Evolutionary conservation across 2,113 vertebrate species (phyloP), one percentile per base, ranked within the genome.

Genomic region (Petromus typicus): DNA sequence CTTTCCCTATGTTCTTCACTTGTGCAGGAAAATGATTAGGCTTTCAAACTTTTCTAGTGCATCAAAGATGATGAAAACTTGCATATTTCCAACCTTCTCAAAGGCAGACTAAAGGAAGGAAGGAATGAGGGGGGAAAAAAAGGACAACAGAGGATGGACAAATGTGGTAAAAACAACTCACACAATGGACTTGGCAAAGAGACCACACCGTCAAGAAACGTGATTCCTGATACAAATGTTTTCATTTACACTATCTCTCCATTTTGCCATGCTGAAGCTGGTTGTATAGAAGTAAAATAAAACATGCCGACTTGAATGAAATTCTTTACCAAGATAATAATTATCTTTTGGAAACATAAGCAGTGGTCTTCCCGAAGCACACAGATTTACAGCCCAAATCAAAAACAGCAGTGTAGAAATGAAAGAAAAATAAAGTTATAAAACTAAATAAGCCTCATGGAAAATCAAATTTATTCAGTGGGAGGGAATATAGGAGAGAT

Each of bases 261-360:
- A 25, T 63, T 90, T 82, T 83, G 45, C 25, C 59, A 88, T 18
- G 76, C 4, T 83, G 67, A 91, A 83, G 67, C 11, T 54, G 40
- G 34, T 34, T 22, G 54, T 37, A 67, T 7, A 63, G 30, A 45
- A 75, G 17, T 64, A 92, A 93, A 18, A 7, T n/a, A 85, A 84
- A 93, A 87, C 4, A 37, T 13, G 54, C 30, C 80, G 84, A 63
- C 81, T 57, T 94, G 14, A 92, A 93, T 93, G 13, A 92, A 93
- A 95, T 87, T 95, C n/a, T 93, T 92, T 75, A 57, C 48, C 57
- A 91, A 61, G n/a, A 85, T 84, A 81, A 93, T 61, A 81, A 93
- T 61, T 80, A 92, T 91, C 54, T 91, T 37, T 78, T 43, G 37
- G 27, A 93, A 95, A 66, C 73, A 20, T 87, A 93, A 89, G 61